phyloP scores from a whole-genome alignment of 2,797 vertebrate genomes.

The Ceyx erithaca region DNA sequence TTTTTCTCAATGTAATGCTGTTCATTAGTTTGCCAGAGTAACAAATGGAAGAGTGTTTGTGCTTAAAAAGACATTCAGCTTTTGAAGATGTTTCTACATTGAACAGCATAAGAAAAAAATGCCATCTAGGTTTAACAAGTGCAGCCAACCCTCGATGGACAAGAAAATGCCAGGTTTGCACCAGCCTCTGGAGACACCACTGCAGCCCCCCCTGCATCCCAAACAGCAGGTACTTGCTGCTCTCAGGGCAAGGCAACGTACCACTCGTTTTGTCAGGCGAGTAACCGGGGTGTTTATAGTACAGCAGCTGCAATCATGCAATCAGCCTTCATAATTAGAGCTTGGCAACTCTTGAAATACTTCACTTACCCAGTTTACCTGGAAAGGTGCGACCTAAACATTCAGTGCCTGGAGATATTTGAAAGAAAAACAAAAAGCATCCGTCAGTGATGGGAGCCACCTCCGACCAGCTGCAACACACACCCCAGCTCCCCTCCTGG shows the following conservation, averaged over 20 bases:
- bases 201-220: neutral
- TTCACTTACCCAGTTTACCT: conserved; percentile 61
- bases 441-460: conserved; percentile 47
- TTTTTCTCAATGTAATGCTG: neutral
- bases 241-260: neutral
- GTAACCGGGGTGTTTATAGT: neutral
- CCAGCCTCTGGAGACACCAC: neutral
- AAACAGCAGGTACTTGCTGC: neutral
- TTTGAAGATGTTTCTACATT: neutral
- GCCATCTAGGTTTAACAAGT: neutral
- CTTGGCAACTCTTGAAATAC: conserved; percentile 61
- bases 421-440: conserved; percentile 64
- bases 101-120: neutral
- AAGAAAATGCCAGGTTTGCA: neutral
- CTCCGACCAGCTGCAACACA: neutral
- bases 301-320: conserved; percentile 52
- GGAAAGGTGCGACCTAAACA: conserved; percentile 65
- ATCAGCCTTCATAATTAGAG: conserved; percentile 51
- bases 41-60: neutral
- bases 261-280: neutral
- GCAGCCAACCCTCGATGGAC: neutral
- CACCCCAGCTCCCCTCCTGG: conserved; percentile 8
- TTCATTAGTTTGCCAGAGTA: neutral
- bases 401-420: conserved; percentile 61
- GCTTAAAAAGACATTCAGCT: neutral